Base-by-base conservation (phyloP, 2,797 vertebrate genomes). In the Parauchenoglanis ngamensis region DNA sequence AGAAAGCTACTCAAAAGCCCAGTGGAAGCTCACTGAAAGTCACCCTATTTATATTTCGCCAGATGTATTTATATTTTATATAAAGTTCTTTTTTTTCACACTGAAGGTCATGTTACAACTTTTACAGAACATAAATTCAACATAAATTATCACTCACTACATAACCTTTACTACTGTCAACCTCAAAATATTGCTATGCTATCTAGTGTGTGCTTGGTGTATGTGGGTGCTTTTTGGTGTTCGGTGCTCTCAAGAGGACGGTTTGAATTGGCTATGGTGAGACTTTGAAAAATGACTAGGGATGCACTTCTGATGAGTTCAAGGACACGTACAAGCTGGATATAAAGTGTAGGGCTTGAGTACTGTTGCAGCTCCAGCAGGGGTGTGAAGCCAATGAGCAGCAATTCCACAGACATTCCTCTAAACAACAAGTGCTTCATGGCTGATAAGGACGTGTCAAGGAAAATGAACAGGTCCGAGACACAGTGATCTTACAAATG, bases 361-460 rank as follows among this genome's bases (percentile, higher is more conserved):
- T 95, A 17, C 93, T 96, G 31, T 93, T 96, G 88, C 94, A 95
- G 79, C 94, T 96, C 0, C 93, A 94, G 91, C 96, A 96, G 87
- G 96, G 97, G 25, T 96, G 96, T 87, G 96, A 96, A 97, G 86
- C 90, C 95, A 4, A 96, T 97, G 96, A 96, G 95, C 90, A 96
- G 95, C 86, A 96, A 96, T 65, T 96, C 96, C 88, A 95, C 93
- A 0, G 96, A 96, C 67, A 91, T 96, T 77, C 95, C 95, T 7
- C 87, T 96, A 35, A 96, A 94, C 86, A 96, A 96, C 4, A 95
- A 97, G 85, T 96, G 96, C 85, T 96, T 96, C 82, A 95, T 96
- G 93, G 94, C 95, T 86, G 95, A 96, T 87, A 94, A 89, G 78
- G 96, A 96, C 81, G 94, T 96, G 28, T 93, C 94, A 0, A 95